Evolutionary conservation across 2,888 invertebrate species (phyloP), one percentile per base, ranked within the genome.

Genomic region (Amphipyra berbera): DNA sequence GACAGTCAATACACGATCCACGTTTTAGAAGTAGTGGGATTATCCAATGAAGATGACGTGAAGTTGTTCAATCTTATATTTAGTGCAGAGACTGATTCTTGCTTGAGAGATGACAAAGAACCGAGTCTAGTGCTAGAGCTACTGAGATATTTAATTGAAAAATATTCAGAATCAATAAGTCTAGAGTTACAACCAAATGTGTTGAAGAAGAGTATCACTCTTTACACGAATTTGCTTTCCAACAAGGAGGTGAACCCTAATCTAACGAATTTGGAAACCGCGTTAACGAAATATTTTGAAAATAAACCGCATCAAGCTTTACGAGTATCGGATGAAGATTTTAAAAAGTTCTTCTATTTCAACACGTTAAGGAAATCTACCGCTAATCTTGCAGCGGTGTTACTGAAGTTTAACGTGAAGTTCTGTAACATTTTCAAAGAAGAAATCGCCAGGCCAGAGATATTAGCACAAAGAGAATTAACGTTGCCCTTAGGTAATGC

Each of bases 401-500:
- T 97, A n/a, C 84, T 97, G 5, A 95, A 95, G 79, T 94, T 93
- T 67, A 95, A 96, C 81, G 73, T 78, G 4, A 93, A 90, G 72
- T 91, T 96, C 10, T 88, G 95, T 68, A 83, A 90, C 13, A 79
- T 90, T 33, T 93, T 96, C 61, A 89, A 91, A 63, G 90, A 95
- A 76, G 91, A 95, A 83, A 82, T 95, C 0, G 66, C 79, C 1
- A 91, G 86, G 69, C 83, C 93, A 0, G 93, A 92, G 52, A 87
- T 96, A 49, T 84, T 96, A 44, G 88, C 94, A 10, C 96, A 96
- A 82, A 96, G 96, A 81, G 96, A 96, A 79, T 83, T 97, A 1
- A 92, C 97, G 2, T 95, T 97, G 76, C 96, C 97, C 0, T 83
- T 97, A 49, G 90, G 96, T 1, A 94, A 95, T 67, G 93, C 94